Percentiles rank a stretch among this genome's conserved stretches.
Conservation (phyloP, 1,140 invertebrate genomes). For the Pseudomyrmex cubaensis region DNA sequence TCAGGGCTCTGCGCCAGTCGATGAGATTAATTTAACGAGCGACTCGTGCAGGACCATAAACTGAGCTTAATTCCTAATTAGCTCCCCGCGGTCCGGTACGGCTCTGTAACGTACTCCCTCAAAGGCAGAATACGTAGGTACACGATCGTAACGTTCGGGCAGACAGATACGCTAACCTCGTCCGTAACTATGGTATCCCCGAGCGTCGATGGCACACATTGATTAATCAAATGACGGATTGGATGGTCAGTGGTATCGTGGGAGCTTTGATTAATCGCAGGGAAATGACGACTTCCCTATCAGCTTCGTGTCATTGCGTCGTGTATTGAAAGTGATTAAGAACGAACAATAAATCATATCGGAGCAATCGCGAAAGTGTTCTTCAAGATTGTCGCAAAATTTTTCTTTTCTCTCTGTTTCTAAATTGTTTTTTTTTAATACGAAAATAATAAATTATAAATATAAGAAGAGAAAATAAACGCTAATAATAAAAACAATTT, state of each 20-base stretch:
- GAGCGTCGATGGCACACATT: neutral
- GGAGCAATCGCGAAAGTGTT: neutral
- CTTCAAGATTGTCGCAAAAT: neutral
- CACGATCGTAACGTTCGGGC: neutral
- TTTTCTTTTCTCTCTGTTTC: neutral
- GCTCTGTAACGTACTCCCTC: neutral
- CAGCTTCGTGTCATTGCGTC: neutral
- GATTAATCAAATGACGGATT: conserved; percentile 22
- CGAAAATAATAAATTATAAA: neutral
- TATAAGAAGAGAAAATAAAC: neutral
- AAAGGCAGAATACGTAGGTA: conserved; percentile 4
- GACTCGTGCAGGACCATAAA: conserved; percentile 55
- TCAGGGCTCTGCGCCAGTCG: neutral
- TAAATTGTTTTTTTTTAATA: neutral
- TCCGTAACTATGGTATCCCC: neutral
- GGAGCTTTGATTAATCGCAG: conserved; percentile 44
- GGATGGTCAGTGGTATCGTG: conserved; percentile 16
- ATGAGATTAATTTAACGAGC: conserved; percentile 66
- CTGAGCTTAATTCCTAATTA: conserved; percentile 67
- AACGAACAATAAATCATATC: conserved; percentile 24
- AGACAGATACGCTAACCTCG: neutral
- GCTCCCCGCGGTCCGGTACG: conserved; percentile 3
- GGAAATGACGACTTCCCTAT: neutral
- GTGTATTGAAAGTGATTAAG: neutral
- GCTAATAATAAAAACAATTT: neutral